A percentile compares a stretch with the other conserved stretches of the same genome.
Conservation (phyloP, 2,888 invertebrate genomes). For the Andricus quercusramuli region DNA sequence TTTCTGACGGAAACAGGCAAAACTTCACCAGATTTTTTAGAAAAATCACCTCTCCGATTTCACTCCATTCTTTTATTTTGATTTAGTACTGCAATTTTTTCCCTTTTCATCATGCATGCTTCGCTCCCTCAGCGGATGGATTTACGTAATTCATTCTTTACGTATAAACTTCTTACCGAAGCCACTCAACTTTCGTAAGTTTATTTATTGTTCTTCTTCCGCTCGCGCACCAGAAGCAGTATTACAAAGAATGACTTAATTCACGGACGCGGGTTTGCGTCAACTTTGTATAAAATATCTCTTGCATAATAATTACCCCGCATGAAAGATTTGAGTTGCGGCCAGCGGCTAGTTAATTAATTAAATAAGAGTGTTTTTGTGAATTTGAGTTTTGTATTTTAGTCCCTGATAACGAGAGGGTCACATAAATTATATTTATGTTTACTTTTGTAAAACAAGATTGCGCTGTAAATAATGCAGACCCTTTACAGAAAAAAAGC, state of each 20-base stretch:
- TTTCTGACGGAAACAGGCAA: constrained; percentile 15
- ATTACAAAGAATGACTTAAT: constrained; percentile 1
- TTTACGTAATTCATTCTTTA: not conserved
- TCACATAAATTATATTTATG: not conserved
- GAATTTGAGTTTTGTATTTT: not conserved
- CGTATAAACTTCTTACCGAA: not conserved
- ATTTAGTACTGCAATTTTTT: not conserved
- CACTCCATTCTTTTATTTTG: not conserved
- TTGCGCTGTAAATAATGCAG: no score
- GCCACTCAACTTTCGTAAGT: not conserved
- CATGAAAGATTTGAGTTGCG: not conserved
- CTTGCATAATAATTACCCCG: constrained; percentile 14
- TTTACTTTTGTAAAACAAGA: not conserved
- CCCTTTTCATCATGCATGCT: not conserved
- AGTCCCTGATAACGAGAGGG: not conserved
- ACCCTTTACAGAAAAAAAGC: no score
- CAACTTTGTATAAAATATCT: constrained; percentile 20
- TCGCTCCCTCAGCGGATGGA: not conserved
- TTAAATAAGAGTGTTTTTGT: not conserved
- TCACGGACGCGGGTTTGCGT: not conserved
- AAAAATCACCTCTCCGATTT: not conserved
- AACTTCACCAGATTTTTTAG: constrained; percentile 18
- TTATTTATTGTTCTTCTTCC: constrained; percentile 16
- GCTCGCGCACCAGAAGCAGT: not conserved
- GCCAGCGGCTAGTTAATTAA: not conserved